Conservation (phyloP, 1,140 invertebrate species). For the Hylyphantes graminicola region DNA sequence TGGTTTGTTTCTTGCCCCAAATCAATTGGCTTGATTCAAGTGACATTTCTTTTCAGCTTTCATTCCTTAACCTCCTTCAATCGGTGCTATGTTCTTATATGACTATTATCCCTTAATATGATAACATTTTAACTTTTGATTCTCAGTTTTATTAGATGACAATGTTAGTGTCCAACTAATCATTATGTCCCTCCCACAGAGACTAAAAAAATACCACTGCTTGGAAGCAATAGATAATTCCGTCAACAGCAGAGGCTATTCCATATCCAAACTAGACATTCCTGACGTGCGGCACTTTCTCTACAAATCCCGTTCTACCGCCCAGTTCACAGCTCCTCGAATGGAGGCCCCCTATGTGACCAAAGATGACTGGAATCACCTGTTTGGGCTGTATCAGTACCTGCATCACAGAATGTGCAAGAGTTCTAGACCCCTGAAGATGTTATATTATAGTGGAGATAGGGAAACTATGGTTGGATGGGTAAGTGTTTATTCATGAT, state of each 20-base stretch:
- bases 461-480: slow-evolving; percentile 91
- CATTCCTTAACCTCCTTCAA: too few species aligned
- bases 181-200: slow-evolving; percentile 69
- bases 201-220: slow-evolving; percentile 82
- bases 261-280: slow-evolving; percentile 78
- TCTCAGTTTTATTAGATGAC: not conserved
- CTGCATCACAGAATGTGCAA: slow-evolving; percentile 85
- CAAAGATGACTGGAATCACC: slow-evolving; percentile 72
- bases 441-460: slow-evolving; percentile 85
- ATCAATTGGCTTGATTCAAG: too few species aligned
- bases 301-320: slow-evolving; percentile 91
- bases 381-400: slow-evolving; percentile 79
- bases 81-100: not conserved
- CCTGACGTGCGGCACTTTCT: slow-evolving; percentile 91
- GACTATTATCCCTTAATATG: not conserved
- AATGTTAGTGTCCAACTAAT: not conserved
- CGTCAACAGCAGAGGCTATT: slow-evolving; percentile 76
- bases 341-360: slow-evolving; percentile 72
- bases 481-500: slow-evolving; percentile 70
- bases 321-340: slow-evolving; percentile 88
- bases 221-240: slow-evolving; percentile 88
- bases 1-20: too few species aligned
- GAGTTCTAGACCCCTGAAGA: slow-evolving; percentile 81
- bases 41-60: too few species aligned
- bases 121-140: not conserved